Percentiles rank a stretch among this genome's conserved stretches.
Conservation (phyloP, 1,140 invertebrate genomes). For the Microplitis demolitor region DNA sequence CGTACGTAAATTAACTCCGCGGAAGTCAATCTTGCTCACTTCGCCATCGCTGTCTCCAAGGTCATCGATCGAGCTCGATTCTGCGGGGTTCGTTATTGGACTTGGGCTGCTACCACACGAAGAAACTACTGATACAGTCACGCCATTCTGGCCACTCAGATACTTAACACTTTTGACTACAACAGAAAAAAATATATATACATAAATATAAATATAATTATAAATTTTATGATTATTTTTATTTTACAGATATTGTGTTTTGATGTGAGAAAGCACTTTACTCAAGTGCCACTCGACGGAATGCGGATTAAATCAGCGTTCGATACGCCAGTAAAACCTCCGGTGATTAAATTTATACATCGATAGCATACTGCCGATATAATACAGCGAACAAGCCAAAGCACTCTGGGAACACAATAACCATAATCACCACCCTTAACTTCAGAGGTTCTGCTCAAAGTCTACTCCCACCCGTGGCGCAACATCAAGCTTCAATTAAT, state of each 20-base stretch:
- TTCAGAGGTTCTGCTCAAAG: too few relatives aligned
- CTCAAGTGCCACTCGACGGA: neutral
- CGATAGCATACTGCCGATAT: neutral
- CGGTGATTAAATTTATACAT: neutral
- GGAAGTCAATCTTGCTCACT: constrained; percentile 65
- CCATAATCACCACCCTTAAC: neutral
- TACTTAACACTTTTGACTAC: constrained; percentile 58
- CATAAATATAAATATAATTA: neutral
- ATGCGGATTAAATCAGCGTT: constrained; percentile 15
- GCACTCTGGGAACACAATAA: neutral
- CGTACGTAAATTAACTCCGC: constrained; percentile 62
- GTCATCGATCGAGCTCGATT: constrained; percentile 50
- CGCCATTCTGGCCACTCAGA: constrained; percentile 56
- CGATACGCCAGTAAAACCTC: constrained; percentile 11
- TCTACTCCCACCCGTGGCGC: too few relatives aligned
- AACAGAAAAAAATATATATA: neutral
- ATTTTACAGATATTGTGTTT: neutral
- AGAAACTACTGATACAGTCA: constrained; percentile 59
- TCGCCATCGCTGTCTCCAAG: constrained; percentile 63
- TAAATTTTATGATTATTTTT: neutral
- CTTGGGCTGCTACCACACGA: constrained; percentile 42
- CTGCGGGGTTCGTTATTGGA: constrained; percentile 33
- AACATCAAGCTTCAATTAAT: too few relatives aligned
- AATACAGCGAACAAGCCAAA: too few relatives aligned
- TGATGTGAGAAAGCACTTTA: constrained; percentile 4